phyloP scores from a whole-genome alignment of 2,888 invertebrate species.

The Eledone cirrhosa region DNA sequence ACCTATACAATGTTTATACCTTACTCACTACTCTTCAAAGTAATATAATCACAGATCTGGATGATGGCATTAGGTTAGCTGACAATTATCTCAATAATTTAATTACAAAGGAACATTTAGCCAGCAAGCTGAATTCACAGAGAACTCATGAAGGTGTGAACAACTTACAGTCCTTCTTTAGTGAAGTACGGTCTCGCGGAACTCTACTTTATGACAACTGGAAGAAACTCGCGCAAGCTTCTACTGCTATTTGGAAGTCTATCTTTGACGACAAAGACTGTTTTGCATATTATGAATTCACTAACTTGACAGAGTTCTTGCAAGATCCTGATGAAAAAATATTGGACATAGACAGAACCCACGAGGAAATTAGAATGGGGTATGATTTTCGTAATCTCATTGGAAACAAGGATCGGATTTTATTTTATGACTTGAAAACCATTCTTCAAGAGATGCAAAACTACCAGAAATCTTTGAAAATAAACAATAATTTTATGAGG shows the following conservation, averaged over 20 bases:
- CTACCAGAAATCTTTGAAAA: conserved; percentile 39
- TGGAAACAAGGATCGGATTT: conserved; percentile 43
- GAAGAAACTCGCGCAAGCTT: conserved; percentile 38
- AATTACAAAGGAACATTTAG: conserved; percentile 39
- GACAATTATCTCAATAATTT: conserved; percentile 37
- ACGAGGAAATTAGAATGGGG: conserved; percentile 31
- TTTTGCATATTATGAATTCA: conserved; percentile 44
- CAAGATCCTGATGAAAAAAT: conserved; percentile 38
- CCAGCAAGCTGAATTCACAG: conserved; percentile 40
- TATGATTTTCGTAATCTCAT: conserved; percentile 43
- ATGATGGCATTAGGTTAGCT: conserved; percentile 33
- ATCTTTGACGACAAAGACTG: conserved; percentile 48
- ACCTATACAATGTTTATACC: conserved; percentile 34
- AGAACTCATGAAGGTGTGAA: conserved; percentile 39
- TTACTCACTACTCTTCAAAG: conserved; percentile 34
- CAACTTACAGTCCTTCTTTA: conserved; percentile 43
- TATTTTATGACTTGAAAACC: conserved; percentile 39
- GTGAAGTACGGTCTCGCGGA: conserved; percentile 49
- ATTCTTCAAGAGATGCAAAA: conserved; percentile 38
- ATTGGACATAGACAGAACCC: background rate
- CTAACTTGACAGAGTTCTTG: conserved; percentile 40
- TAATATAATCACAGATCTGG: conserved; percentile 36
- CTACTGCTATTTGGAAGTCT: conserved; percentile 43
- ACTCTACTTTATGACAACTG: conserved; percentile 47
- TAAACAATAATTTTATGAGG: conserved; percentile 48